Conservation (phyloP, 2,113 vertebrate species). For the Gallinago paraguaiae region DNA sequence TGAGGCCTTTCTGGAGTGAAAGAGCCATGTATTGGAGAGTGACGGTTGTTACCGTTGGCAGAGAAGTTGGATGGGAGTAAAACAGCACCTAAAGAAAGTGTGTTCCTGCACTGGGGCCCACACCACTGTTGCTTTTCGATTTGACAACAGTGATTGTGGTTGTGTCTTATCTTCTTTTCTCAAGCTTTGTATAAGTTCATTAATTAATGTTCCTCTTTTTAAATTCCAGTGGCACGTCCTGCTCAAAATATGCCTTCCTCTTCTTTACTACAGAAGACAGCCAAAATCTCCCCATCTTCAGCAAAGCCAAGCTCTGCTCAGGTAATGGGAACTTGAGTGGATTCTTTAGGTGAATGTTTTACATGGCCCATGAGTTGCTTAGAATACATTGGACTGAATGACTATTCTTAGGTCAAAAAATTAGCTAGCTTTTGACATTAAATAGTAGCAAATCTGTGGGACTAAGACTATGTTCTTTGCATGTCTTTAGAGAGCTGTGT, state of each 20-base stretch:
- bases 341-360: neutral
- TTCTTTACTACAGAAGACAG: slow-evolving; percentile 76
- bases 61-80: neutral
- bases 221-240: slow-evolving; percentile 60
- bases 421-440: neutral
- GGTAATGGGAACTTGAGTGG: slow-evolving; percentile 65
- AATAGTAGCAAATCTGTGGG: neutral
- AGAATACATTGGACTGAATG: neutral
- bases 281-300: slow-evolving; percentile 63
- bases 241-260: slow-evolving; percentile 66
- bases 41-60: neutral
- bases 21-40: neutral
- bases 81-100: neutral
- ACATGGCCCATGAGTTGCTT: neutral
- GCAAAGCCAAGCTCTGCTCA: slow-evolving; percentile 74
- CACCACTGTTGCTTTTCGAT: neutral
- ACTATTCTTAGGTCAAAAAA: neutral
- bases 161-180: neutral
- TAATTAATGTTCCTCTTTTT: neutral
- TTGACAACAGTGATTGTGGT: neutral
- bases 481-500: neutral
- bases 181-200: neutral
- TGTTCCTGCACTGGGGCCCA: neutral
- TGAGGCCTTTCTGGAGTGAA: neutral
- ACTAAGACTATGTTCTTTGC: neutral